Conservation (phyloP, 2,113 vertebrate genomes). For the Trogon melanurus region DNA sequence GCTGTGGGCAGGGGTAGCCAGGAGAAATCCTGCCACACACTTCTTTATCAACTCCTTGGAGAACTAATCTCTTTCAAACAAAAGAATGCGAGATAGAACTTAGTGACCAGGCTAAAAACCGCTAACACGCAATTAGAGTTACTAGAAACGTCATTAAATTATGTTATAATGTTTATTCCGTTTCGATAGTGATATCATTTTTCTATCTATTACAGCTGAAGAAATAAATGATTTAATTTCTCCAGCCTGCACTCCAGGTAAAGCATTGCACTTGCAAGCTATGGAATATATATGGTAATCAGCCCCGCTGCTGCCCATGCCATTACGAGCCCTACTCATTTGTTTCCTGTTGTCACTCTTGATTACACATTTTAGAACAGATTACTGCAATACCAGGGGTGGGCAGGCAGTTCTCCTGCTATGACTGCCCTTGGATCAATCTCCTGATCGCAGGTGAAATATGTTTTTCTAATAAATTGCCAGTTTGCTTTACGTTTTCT, state of each 20-base stretch:
- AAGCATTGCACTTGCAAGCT: not conserved
- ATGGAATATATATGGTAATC: not conserved
- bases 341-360: not conserved
- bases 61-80: not conserved
- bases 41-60: not conserved
- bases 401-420: not conserved
- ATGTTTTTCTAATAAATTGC: not conserved
- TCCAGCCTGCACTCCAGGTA: not conserved
- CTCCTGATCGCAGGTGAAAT: not conserved
- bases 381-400: not conserved
- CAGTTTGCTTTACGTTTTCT: not conserved
- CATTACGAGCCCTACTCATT: not conserved
- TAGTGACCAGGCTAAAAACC: not conserved
- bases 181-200: not conserved
- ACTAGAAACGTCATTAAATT: not conserved
- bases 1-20: not conserved
- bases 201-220: not conserved
- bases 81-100: not conserved
- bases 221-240: not conserved
- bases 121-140: not conserved
- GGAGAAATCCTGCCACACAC: not conserved
- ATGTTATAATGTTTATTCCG: not conserved
- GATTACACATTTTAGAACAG: not conserved
- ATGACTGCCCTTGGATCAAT: not conserved
- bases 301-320: not conserved